Percentiles rank a stretch among this genome's conserved stretches.
phyloP scores from a whole-genome alignment of 1,140 invertebrate species.

The Lasioglossum baleicum region DNA sequence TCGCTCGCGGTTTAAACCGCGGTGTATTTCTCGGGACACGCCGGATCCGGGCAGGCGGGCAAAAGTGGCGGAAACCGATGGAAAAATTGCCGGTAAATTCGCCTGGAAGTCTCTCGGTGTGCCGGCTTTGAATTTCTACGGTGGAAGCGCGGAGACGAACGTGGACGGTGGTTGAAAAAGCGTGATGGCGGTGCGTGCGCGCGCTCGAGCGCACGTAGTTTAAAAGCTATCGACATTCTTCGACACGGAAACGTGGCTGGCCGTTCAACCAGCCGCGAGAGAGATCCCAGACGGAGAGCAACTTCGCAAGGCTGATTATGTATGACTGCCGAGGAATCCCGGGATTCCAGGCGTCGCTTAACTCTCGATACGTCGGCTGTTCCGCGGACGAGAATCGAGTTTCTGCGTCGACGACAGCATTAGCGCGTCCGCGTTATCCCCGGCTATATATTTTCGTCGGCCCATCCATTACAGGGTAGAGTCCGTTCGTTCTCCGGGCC shows the following conservation, averaged over 20 bases:
- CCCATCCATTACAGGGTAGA: slow-evolving; percentile 50
- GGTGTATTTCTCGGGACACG: too few relatives aligned
- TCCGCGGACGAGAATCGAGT: slow-evolving; percentile 37
- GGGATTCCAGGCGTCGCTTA: slow-evolving; percentile 49
- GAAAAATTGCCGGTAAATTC: too few relatives aligned
- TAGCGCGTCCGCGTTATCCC: slow-evolving; percentile 39
- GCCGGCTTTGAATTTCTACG: slow-evolving; percentile 15
- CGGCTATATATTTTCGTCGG: slow-evolving; percentile 49
- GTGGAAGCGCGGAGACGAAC: too few relatives aligned
- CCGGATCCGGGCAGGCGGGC: too few relatives aligned
- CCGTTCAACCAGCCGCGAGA: slow-evolving; percentile 32
- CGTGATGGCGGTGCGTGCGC: slow-evolving; percentile 5
- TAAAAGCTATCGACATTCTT: slow-evolving; percentile 56
- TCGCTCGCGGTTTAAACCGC: too few relatives aligned
- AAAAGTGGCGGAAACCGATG: too few relatives aligned
- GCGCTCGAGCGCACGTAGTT: slow-evolving; percentile 37
- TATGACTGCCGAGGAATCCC: slow-evolving; percentile 46
- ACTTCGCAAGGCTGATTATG: slow-evolving; percentile 48
- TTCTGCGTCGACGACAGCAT: slow-evolving; percentile 41
- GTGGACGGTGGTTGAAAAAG: too few relatives aligned
- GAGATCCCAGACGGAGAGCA: slow-evolving; percentile 29
- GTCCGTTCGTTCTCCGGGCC: too few relatives aligned
- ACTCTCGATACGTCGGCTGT: slow-evolving; percentile 48
- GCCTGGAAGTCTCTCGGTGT: too few relatives aligned
- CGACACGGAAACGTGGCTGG: too few relatives aligned